phyloP scores from a whole-genome alignment of 2,888 invertebrate species.

The Neocrepidodera transversa region DNA sequence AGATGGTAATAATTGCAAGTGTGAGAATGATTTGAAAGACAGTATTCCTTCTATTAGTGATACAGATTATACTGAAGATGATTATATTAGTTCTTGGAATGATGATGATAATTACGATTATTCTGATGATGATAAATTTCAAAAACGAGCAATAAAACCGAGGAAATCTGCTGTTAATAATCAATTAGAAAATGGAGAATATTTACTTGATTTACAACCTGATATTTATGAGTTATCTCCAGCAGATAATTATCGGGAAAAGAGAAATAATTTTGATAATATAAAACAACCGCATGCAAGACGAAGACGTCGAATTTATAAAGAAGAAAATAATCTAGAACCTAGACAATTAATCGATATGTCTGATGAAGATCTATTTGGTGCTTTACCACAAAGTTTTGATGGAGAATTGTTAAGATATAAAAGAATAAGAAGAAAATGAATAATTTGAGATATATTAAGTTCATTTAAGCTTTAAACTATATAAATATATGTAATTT shows the following conservation, averaged over 20 bases:
- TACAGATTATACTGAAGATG: conserved; percentile 4
- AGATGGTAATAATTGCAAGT: conserved; percentile 39
- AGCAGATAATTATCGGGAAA: conserved; percentile 17
- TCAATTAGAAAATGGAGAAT: conserved; percentile 38
- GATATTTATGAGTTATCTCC: conserved; percentile 37
- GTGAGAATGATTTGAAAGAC: conserved; percentile 16
- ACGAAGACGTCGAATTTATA: conserved; percentile 39
- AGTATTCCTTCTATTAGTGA: conserved; percentile 6
- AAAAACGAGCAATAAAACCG: conserved; percentile 28
- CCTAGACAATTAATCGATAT: conserved; percentile 50
- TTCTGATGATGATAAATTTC: conserved; percentile 11
- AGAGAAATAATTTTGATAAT: conserved; percentile 37
- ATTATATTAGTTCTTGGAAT: neutral
- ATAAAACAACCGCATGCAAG: conserved; percentile 42
- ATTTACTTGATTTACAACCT: conserved; percentile 43
- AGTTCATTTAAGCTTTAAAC: no score
- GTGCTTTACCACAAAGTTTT: conserved; percentile 57
- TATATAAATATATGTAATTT: no score
- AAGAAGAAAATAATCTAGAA: conserved; percentile 35
- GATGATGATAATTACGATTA: conserved; percentile 10
- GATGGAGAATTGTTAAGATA: conserved; percentile 57
- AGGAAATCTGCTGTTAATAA: conserved; percentile 12
- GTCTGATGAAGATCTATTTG: conserved; percentile 57
- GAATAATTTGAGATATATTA: no score
- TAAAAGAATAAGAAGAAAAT: conserved; percentile 55